Evolutionary conservation across 2,797 vertebrate genomes (phyloP).

Genomic region (Rhabdophis nuchalis): DNA sequence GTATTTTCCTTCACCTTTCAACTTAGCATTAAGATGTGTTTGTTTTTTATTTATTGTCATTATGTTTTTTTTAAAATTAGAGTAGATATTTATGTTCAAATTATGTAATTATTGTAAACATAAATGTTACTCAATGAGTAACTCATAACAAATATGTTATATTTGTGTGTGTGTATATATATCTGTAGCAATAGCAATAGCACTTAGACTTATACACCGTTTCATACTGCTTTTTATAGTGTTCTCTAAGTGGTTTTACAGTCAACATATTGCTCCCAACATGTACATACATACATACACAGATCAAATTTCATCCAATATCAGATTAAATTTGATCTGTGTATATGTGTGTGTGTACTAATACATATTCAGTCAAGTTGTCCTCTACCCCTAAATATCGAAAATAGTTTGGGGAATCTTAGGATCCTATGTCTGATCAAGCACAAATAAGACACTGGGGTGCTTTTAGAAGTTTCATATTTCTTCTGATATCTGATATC

Average conservation of each 20-base stretch:
- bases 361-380: background rate
- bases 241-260: too few species aligned
- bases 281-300: too few species aligned
- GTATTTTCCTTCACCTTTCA: background rate
- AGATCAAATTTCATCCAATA: background rate
- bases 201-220: too few species aligned
- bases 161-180: background rate
- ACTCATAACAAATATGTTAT: background rate
- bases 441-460: background rate
- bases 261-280: too few species aligned
- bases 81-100: background rate
- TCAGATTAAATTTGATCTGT: background rate
- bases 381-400: background rate
- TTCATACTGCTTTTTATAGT: too few species aligned
- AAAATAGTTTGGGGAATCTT: background rate
- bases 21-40: background rate
- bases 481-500: background rate
- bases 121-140: background rate
- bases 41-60: background rate
- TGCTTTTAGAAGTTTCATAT: background rate
- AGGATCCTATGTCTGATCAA: background rate
- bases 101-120: background rate
- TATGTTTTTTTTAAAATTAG: background rate
- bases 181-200: too few species aligned
- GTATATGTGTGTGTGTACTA: background rate